Evolutionary conservation across 1,140 invertebrate species (phyloP), one percentile per base, ranked within the genome.

Genomic region (Formica selysi): DNA sequence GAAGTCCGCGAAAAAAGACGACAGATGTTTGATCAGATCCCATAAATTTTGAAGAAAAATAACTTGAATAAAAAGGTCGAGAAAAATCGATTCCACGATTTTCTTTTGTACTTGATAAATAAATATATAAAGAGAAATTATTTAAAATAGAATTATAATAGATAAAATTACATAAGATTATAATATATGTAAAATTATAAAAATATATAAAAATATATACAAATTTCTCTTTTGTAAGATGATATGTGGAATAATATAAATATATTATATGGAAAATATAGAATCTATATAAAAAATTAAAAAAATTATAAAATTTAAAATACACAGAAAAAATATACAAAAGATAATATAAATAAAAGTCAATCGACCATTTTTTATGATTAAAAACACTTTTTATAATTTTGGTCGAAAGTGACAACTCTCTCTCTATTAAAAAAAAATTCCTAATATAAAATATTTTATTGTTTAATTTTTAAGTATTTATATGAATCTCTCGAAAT

Each of bases 11-110:
- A 22, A 19, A 57, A 68, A 80, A 54, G 54, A 38, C 6, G 51
- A 70, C 78, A 80, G 22, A 64, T 22, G 5, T 61, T 57, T 26
- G 32, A 32, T 64, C 59, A 36, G 19, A 57, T 57, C 16, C 3
- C 10, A 59, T 70, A 80, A 70, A 70, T 44, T 48, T n/a, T 8
- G 3, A 70, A 38, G 48, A 80, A 70, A 57, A 70, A n/a, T 70
- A 1, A 22, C 11, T 22, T 3, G 11, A 11, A 57, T 2, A 80
- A 67, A 67, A 19, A 1, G 1, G 3, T 32, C 1, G 7, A 44
- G 26, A 44, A 76, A 7, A 44, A 32, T 64, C 3, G 5, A 76
- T 76, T 44, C 1, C 16, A 32, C 3, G 3, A 22, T 8, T 26
- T 2, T 57, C 10, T 29, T 61, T 61, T 22, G 29, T 8, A 19